Evolutionary conservation across 2,797 vertebrate species (phyloP).

Genomic region (Arctocebus calabarensis): DNA sequence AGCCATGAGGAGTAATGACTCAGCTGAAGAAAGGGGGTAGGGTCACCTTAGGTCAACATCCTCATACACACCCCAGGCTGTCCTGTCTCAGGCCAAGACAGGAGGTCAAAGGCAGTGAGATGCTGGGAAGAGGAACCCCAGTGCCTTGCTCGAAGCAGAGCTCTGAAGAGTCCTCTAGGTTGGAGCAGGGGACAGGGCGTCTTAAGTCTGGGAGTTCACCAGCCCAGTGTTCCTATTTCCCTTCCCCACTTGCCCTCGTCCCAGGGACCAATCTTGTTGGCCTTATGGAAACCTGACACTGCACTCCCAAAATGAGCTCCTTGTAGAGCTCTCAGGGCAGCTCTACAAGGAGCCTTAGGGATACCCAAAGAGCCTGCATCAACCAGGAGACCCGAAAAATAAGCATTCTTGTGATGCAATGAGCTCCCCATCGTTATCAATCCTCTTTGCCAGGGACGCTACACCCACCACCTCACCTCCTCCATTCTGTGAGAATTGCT

Average conservation of each 20-base stretch:
- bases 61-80: neutral
- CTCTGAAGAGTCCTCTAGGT: neutral
- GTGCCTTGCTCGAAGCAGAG: neutral
- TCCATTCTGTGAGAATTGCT: neutral
- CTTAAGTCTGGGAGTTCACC: neutral
- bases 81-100: neutral
- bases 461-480: no score
- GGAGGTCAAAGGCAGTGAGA: neutral
- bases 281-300: neutral
- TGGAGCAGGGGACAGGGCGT: neutral
- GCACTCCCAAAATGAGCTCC: neutral
- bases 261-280: neutral
- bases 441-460: neutral
- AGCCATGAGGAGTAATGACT: neutral
- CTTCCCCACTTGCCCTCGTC: neutral
- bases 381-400: neutral
- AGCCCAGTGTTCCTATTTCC: neutral
- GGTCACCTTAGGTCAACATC: neutral
- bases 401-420: neutral
- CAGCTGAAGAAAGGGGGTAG: neutral
- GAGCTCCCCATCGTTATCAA: fast-evolving
- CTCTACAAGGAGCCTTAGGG: neutral
- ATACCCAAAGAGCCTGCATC: neutral
- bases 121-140: fast-evolving
- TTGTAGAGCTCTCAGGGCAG: neutral